Conservation (phyloP, 2,888 invertebrate genomes). For the Seladonia tumulorum region DNA sequence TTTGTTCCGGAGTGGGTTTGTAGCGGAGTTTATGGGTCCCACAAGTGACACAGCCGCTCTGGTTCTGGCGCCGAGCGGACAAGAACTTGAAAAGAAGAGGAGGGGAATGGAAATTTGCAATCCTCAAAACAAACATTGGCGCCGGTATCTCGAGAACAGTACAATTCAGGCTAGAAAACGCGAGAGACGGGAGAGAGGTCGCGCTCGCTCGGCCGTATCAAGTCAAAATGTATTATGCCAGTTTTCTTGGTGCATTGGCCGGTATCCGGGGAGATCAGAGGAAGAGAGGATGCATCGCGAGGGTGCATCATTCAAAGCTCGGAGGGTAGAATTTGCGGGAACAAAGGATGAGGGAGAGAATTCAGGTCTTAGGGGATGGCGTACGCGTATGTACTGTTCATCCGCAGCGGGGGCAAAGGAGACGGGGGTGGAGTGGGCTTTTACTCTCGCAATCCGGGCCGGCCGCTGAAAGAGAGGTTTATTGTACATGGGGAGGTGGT, state of each 20-base stretch:
- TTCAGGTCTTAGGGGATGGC: slow-evolving; percentile 10
- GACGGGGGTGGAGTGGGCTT: slow-evolving; percentile 5
- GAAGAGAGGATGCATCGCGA: neutral
- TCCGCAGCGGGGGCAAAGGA: neutral
- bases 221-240: neutral
- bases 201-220: neutral
- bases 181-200: neutral
- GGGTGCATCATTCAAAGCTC: slow-evolving; percentile 1
- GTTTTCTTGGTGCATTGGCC: neutral
- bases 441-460: slow-evolving; percentile 4
- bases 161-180: neutral
- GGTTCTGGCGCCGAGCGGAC: neutral
- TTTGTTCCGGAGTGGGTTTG: no score
- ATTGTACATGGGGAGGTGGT: neutral
- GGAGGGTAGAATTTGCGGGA: slow-evolving; percentile 26
- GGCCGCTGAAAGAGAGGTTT: slow-evolving; percentile 23
- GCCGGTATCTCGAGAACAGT: neutral
- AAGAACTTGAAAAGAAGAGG: neutral
- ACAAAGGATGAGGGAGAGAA: neutral
- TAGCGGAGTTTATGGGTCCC: no score
- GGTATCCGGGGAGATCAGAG: neutral
- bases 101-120: neutral
- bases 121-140: neutral
- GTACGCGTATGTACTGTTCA: slow-evolving; percentile 11
- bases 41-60: no score